These are phyloP conservation scores for Myodes glareolus DNA, from an alignment of 2,113 vertebrate genomes.

Conservation along the genomic window DNA sequence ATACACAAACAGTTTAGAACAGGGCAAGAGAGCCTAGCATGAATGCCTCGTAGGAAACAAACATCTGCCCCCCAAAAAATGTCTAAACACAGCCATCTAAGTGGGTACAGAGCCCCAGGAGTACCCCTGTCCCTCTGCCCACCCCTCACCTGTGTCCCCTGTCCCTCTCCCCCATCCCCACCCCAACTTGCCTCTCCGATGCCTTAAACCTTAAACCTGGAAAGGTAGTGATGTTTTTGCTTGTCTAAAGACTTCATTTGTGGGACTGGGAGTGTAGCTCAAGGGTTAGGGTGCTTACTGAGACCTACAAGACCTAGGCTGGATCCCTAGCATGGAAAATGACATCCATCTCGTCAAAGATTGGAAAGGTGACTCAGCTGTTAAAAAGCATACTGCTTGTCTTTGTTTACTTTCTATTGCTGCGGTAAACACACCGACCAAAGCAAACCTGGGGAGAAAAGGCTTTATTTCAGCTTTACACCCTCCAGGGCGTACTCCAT, in stretches of 20 bases:
- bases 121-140: too few relatives aligned
- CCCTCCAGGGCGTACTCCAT: not conserved
- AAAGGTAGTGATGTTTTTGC: constrained; percentile 36
- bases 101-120: not conserved
- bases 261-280: not conserved
- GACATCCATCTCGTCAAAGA: not conserved
- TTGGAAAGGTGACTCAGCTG: not conserved
- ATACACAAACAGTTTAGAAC: not conserved
- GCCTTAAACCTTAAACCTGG: constrained; percentile 25
- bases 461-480: not conserved
- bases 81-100: not conserved
- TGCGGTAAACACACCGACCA: not conserved
- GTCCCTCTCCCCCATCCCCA: not conserved
- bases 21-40: too few relatives aligned
- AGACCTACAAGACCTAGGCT: not conserved
- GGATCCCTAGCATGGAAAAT: not conserved
- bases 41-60: too few relatives aligned
- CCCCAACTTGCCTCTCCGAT: not conserved
- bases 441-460: not conserved
- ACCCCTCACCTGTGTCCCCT: too few relatives aligned
- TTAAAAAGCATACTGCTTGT: not conserved
- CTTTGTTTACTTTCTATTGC: not conserved
- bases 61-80: too few relatives aligned
- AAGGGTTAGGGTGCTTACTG: not conserved
- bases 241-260: constrained; percentile 17